These are phyloP conservation scores for Pteropus alecto DNA, from an alignment of 2,113 vertebrate genomes.

Conservation along the genomic window DNA sequence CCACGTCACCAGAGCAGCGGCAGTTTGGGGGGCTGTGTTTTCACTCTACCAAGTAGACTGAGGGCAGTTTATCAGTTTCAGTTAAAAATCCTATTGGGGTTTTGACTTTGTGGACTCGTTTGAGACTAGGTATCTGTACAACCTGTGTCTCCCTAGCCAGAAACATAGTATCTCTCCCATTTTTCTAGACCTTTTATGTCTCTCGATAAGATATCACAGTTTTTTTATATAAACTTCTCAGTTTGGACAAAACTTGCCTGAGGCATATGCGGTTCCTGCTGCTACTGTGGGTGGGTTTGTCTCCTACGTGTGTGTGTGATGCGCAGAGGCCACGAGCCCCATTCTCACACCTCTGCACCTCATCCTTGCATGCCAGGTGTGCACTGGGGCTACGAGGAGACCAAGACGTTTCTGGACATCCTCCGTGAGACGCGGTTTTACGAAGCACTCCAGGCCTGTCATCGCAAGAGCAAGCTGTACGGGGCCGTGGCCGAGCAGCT, in stretches of 20 bases:
- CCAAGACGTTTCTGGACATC: slow-evolving; percentile 76
- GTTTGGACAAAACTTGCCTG: background rate
- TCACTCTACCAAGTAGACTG: background rate
- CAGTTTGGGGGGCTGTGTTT: background rate
- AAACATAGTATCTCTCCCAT: background rate
- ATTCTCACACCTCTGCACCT: slow-evolving; percentile 11
- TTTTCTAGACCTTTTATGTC: background rate
- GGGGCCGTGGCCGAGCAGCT: slow-evolving; percentile 71
- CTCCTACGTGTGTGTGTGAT: background rate
- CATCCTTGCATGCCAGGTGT: slow-evolving; percentile 65
- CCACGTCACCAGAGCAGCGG: background rate
- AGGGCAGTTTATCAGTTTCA: background rate
- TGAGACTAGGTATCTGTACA: background rate
- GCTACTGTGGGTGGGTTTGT: background rate
- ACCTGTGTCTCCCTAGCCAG: background rate
- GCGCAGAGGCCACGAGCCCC: background rate
- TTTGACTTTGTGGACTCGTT: background rate
- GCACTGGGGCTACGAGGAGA: slow-evolving; percentile 79
- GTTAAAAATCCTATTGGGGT: background rate
- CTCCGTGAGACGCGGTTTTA: slow-evolving; percentile 75
- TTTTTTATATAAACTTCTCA: background rate
- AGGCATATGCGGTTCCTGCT: background rate
- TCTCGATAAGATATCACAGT: background rate
- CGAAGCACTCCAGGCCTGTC: slow-evolving; percentile 74
- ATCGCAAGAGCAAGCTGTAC: slow-evolving; percentile 74